Base-by-base conservation (phyloP, 2,113 vertebrate species). In the Caloenas nicobarica region DNA sequence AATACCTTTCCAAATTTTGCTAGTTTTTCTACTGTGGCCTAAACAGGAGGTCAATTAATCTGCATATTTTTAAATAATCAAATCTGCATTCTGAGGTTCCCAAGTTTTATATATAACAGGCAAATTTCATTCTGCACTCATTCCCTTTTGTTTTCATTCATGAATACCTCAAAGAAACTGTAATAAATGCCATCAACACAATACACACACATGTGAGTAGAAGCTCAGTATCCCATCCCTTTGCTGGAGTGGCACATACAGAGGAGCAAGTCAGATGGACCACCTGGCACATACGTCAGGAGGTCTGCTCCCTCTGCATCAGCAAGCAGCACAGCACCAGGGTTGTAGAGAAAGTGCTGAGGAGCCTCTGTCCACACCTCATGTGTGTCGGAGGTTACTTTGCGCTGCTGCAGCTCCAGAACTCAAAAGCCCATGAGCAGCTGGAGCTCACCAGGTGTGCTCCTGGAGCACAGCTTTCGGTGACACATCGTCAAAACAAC, bases 271-370 rank as follows among this genome's bases (percentile, higher is more conserved):
- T 62, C 44, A 46, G 44, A 46, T 53, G 34, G 25, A 54, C 34
- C 2, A 0, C 33, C 16, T 5, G 11, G 17, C 44, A n/a, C 17
- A 7, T 9, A 4, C 1, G 10, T 28, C 58, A 53, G 36, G 58
- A 58, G 31, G 50, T 86, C 42, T 50, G 74, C 33, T 58, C 53
- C 44, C 17, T 5, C 53, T 64, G 18, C 64, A 68, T 31, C 74
- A 56, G 31, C 24, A 38, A 54, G 26, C 38, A 68, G 33, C 76
- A 58, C 9, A 5, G 42, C 26, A 71, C 33, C 40, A 36, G 38
- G 53, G 18, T 2, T 68, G n/a, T 3, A 48, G 26, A 46, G 33
- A 56, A 13, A 24, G 8, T 42, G 38, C 38, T 60, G 60, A 69
- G 56, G 26, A 78, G 11, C 9, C 24, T 14, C 31, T 72, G 68